Conservation (phyloP, 2,888 invertebrate genomes). For the Notocelia uddmanniana region DNA sequence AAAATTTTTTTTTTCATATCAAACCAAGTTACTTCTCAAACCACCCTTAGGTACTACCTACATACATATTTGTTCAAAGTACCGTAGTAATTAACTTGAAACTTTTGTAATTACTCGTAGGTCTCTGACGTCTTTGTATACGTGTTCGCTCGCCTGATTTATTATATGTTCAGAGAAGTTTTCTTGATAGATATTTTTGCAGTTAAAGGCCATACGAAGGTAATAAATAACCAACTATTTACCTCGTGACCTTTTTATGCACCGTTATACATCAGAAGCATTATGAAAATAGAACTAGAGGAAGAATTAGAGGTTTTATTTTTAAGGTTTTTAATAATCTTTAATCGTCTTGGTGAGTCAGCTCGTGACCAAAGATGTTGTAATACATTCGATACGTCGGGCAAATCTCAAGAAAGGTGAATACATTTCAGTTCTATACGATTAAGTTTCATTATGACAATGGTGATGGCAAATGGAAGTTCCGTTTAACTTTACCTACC, state of each 20-base stretch:
- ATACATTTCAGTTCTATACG: too few relatives aligned
- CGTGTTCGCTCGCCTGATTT: slow-evolving; percentile 14
- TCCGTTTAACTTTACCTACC: background rate
- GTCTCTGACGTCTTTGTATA: slow-evolving; percentile 10
- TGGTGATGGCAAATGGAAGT: background rate
- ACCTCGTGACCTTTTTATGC: background rate
- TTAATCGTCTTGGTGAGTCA: too few relatives aligned
- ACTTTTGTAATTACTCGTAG: slow-evolving; percentile 27
- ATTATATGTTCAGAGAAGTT: background rate
- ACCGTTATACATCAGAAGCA: background rate
- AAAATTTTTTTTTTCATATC: too few relatives aligned
- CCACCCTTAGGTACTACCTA: too few relatives aligned
- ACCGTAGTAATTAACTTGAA: slow-evolving; percentile 27
- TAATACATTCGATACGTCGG: too few relatives aligned
- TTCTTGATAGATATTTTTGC: background rate
- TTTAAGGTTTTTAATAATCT: too few relatives aligned
- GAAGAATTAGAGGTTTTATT: too few relatives aligned
- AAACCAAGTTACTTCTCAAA: too few relatives aligned
- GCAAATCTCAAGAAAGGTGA: too few relatives aligned
- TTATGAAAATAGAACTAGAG: background rate
- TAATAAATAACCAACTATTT: background rate
- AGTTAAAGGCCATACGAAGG: too few relatives aligned
- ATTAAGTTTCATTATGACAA: background rate
- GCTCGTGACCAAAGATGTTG: too few relatives aligned
- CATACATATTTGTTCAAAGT: slow-evolving; percentile 17